Percentiles rank a stretch among this genome's conserved stretches.
These are phyloP conservation scores for Heteronetta atricapilla DNA, from an alignment of 2,113 vertebrate species.

Conservation along the genomic window DNA sequence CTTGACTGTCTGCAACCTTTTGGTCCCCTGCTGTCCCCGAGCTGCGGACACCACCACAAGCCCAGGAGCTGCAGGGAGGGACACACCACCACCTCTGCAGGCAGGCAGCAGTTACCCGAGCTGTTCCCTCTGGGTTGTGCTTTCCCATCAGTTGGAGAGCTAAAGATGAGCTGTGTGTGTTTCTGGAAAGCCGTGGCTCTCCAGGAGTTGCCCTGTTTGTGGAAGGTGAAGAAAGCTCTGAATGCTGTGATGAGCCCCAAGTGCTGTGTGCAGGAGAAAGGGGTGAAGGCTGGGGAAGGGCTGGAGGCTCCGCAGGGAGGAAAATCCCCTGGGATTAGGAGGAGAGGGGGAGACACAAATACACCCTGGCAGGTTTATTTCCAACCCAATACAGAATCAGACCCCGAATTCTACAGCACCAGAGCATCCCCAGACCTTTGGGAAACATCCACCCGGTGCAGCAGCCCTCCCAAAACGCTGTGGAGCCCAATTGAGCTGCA, in stretches of 20 bases:
- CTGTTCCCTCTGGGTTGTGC: background rate
- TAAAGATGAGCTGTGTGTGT: background rate
- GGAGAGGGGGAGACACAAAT: no score
- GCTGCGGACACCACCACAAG: background rate
- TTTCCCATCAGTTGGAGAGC: background rate
- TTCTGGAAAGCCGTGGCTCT: background rate
- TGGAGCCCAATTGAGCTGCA: background rate
- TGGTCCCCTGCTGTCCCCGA: background rate
- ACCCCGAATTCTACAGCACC: background rate
- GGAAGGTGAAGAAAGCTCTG: background rate
- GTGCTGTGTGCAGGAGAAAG: background rate
- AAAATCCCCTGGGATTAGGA: background rate
- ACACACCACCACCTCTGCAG: background rate
- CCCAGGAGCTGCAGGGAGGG: background rate
- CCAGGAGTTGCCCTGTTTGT: background rate
- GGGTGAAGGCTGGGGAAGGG: background rate
- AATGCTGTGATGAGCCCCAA: background rate
- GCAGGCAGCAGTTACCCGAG: background rate
- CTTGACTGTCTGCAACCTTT: background rate
- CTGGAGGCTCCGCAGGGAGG: background rate
- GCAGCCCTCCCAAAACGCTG: accelerated
- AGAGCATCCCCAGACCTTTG: background rate
- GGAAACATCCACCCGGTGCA: background rate
- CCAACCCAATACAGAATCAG: background rate
- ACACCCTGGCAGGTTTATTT: background rate